Conservation (phyloP, 64 coral and sea anemone genomes). For the Exaiptasia diaphana region DNA sequence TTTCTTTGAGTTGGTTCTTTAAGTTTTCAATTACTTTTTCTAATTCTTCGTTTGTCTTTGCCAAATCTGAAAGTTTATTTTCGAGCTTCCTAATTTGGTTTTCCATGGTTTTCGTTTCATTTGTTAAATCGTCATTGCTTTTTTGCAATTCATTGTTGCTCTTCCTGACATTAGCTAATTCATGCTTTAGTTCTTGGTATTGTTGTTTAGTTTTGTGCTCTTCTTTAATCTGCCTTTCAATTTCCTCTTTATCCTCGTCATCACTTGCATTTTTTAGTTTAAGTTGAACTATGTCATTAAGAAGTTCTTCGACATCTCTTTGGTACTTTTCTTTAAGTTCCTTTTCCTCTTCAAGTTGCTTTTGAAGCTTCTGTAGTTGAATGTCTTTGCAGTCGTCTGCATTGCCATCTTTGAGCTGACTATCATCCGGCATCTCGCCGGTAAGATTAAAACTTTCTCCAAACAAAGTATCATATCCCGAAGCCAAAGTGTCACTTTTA, state of each 20-base stretch:
- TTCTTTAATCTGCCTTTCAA: conserved; percentile 17
- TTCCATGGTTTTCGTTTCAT: conserved; percentile 23
- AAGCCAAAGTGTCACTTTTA: neutral
- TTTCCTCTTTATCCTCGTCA: conserved; percentile 13
- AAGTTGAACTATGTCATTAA: conserved; percentile 66
- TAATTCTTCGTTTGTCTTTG: conserved; percentile 31
- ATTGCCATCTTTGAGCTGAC: too few relatives aligned
- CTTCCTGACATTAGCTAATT: conserved; percentile 16
- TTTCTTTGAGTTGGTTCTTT: conserved; percentile 32
- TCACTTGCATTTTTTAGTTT: conserved; percentile 57
- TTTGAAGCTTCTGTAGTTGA: conserved; percentile 9
- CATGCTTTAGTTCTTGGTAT: conserved; percentile 25
- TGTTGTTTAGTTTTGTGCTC: conserved; percentile 22
- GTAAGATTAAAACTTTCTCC: too few relatives aligned
- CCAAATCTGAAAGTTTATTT: conserved; percentile 13
- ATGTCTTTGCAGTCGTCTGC: neutral
- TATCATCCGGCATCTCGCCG: too few relatives aligned
- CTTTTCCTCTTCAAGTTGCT: conserved; percentile 50
- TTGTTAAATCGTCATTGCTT: conserved; percentile 16
- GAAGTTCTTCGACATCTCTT: conserved; percentile 68
- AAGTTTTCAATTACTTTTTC: conserved; percentile 4
- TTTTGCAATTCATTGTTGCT: conserved; percentile 7
- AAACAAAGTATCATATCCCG: too few relatives aligned
- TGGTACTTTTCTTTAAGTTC: conserved; percentile 47
- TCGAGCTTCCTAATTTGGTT: conserved; percentile 19